Base-by-base conservation (phyloP, 37 sponge, comb jelly and placozoan species). In the Oopsacas minuta region DNA sequence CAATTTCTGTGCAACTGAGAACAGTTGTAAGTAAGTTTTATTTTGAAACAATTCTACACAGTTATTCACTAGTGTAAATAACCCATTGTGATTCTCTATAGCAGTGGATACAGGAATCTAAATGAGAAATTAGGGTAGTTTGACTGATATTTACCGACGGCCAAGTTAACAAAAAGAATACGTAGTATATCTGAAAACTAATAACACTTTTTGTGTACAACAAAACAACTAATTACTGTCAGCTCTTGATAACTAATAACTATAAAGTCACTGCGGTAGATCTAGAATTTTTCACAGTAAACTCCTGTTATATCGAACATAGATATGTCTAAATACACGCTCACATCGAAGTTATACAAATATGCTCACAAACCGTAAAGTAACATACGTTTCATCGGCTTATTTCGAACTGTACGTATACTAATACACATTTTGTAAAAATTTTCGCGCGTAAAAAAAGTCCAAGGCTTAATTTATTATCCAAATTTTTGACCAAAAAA, bases 1-100 rank as follows among this genome's bases (percentile, higher is more conserved):
- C 20, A 61, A 5, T 5, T 12, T 61, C 75, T 61, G 75, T 61
- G 28, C 28, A n/a, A 61, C 30, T 25, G 75, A 61, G 75, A 61
- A 61, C 17, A 61, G 75, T 5, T 61, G 75, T 61, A 61, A n/a
- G 30, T 61, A n/a, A 5, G 75, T 61, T 12, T n/a, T 61, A 7
- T 12, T 10, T 3, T 61, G 32, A 34, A 61, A 61, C 75, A 61
- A 34, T 10, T 61, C 30, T 3, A n/a, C 75, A 61, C 75, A 61
- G 75, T 34, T 61, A 34, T n/a, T 61, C 75, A 61, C 28, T 3
- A 61, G 75, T n/a, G 75, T 25, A 34, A 25, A 61, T 10, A 61
- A n/a, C 22, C 75, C 75, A 34, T n/a, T 61, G 75, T 61, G 20
- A 34, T 61, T 61, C 75, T 61, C 75, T 61, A 61, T 61, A 34